Conservation (phyloP, 2,797 vertebrate species). For the Protonibea diacanthus region DNA sequence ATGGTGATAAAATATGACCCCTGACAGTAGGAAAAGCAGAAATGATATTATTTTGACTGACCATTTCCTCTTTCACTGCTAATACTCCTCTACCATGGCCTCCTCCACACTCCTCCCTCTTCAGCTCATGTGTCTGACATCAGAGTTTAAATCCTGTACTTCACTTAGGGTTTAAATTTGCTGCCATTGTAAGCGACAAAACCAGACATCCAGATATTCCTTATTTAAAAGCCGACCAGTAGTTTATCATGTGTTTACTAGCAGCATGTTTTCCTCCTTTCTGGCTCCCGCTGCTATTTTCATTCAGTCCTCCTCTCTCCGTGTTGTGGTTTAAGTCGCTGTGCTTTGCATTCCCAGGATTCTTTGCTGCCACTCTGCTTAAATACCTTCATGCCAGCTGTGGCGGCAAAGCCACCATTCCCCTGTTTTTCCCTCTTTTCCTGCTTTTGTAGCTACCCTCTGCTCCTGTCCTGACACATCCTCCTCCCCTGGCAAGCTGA, state of each 20-base stretch:
- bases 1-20: constrained; percentile 41
- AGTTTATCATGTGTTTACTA: no score
- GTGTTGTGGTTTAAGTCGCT: constrained; percentile 46
- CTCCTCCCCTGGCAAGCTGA: background rate
- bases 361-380: constrained; percentile 68
- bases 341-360: constrained; percentile 75
- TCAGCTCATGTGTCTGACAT: background rate
- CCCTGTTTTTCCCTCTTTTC: constrained; percentile 19
- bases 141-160: background rate
- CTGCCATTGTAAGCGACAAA: background rate
- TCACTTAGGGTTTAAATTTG: background rate
- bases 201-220: background rate
- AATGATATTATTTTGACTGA: constrained; percentile 52
- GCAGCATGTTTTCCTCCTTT: background rate
- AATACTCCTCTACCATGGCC: constrained; percentile 7
- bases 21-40: constrained; percentile 56
- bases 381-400: constrained; percentile 69
- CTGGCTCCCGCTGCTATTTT: constrained; percentile 11
- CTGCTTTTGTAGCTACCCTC: constrained; percentile 9
- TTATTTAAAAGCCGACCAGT: background rate
- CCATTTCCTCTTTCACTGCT: constrained; percentile 60
- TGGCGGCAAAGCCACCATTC: constrained; percentile 41
- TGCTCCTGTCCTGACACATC: constrained; percentile 10
- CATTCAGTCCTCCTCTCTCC: constrained; percentile 11
- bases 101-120: constrained; percentile 16